A percentile compares a stretch with the other conserved stretches of the same genome.
Conservation (phyloP, 2,888 invertebrate species). For the Fabriciana adippe region DNA sequence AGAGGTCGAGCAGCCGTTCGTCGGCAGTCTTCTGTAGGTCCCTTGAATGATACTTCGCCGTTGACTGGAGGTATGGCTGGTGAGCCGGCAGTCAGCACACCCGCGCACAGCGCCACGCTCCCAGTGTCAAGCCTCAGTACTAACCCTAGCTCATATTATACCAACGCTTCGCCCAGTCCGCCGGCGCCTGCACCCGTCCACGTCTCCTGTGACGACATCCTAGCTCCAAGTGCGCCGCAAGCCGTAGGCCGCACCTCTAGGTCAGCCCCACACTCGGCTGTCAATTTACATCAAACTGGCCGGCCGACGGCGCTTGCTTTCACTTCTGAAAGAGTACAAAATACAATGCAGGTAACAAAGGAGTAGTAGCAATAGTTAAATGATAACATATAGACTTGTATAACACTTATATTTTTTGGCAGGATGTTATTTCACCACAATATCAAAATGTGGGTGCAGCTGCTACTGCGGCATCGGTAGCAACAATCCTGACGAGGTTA, state of each 20-base stretch:
- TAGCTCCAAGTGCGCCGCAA: slow-evolving; percentile 61
- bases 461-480: slow-evolving; percentile 68
- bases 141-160: slow-evolving; percentile 83
- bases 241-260: slow-evolving; percentile 65
- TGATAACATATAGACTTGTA: not conserved
- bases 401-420: slow-evolving; percentile 26
- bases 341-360: slow-evolving; percentile 52
- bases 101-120: slow-evolving; percentile 74
- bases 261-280: slow-evolving; percentile 76
- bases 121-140: slow-evolving; percentile 81
- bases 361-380: not conserved
- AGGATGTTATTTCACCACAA: slow-evolving; percentile 74
- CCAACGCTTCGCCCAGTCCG: slow-evolving; percentile 83
- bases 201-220: slow-evolving; percentile 76
- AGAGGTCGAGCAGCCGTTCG: slow-evolving; percentile 83
- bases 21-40: slow-evolving; percentile 84
- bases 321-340: slow-evolving; percentile 50
- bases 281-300: slow-evolving; percentile 72
- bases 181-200: slow-evolving; percentile 73
- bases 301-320: slow-evolving; percentile 64
- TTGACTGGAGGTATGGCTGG: slow-evolving; percentile 67
- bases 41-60: slow-evolving; percentile 80
- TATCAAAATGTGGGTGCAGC: slow-evolving; percentile 74
- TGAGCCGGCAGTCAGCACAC: slow-evolving; percentile 72
- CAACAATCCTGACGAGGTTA: slow-evolving; percentile 84